Evolutionary conservation across 92 coral and sea anemone genomes (phyloP).

Genomic region (Porites rus): DNA sequence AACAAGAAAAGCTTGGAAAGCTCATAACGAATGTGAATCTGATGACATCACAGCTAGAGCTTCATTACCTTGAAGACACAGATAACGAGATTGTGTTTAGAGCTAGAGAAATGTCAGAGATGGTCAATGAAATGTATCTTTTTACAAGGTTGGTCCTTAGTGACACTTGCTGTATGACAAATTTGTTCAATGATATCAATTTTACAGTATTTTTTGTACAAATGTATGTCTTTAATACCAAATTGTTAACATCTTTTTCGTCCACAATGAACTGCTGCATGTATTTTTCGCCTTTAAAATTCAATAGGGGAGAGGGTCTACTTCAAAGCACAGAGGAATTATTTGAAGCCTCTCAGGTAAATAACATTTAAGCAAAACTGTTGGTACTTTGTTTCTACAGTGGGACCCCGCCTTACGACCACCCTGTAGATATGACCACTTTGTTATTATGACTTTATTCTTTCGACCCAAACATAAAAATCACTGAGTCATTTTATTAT

Average conservation of each 20-base stretch:
- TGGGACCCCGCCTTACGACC: no score
- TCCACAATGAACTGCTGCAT: no score
- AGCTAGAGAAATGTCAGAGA: constrained; percentile 90
- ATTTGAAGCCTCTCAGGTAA: constrained; percentile 90
- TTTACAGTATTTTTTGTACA: no score
- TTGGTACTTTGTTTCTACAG: no score
- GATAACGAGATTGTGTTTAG: constrained; percentile 84
- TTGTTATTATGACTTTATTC: no score
- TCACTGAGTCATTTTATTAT: no score
- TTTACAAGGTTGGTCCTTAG: constrained; percentile 72
- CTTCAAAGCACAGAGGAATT: constrained; percentile 83
- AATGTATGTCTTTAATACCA: no score
- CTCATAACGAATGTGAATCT: constrained; percentile 81
- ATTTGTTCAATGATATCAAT: background rate
- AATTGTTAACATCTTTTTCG: no score
- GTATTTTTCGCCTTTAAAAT: background rate
- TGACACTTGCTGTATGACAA: background rate
- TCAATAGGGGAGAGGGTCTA: constrained; percentile 83
- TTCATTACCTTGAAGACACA: constrained; percentile 71
- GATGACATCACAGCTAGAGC: constrained; percentile 81
- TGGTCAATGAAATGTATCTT: constrained; percentile 85
- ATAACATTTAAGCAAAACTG: background rate
- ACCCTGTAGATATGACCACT: no score
- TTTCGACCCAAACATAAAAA: no score
- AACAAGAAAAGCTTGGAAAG: constrained; percentile 81